phyloP scores from a whole-genome alignment of 1,140 invertebrate genomes.

The Phortica variegata region DNA sequence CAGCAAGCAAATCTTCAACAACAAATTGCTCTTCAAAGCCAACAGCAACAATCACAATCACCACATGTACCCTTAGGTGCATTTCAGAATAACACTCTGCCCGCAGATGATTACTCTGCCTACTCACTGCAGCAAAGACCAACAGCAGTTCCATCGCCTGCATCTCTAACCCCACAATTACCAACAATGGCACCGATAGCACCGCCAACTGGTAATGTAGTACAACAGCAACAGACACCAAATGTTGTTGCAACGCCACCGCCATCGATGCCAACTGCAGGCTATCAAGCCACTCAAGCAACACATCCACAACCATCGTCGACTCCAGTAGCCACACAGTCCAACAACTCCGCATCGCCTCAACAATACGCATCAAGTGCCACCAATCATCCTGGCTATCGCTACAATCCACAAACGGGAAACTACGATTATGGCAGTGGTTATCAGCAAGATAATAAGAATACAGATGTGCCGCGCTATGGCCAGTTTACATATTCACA shows the following conservation, averaged over 20 bases:
- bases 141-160: too few relatives aligned
- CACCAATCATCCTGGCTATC: slow-evolving; percentile 52
- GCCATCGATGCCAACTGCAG: slow-evolving; percentile 12
- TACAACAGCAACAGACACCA: too few relatives aligned
- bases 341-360: neutral
- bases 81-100: too few relatives aligned
- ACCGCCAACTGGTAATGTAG: too few relatives aligned
- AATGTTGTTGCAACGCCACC: slow-evolving; percentile 38
- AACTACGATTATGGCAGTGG: slow-evolving; percentile 49
- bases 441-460: slow-evolving; percentile 38
- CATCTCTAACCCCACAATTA: too few relatives aligned
- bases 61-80: too few relatives aligned
- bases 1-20: too few relatives aligned
- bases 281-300: slow-evolving; percentile 6
- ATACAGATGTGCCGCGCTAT: slow-evolving; percentile 18
- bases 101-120: too few relatives aligned
- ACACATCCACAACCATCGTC: slow-evolving; percentile 8
- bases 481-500: slow-evolving; percentile 48
- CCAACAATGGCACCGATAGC: too few relatives aligned
- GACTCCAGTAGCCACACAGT: slow-evolving; percentile 5
- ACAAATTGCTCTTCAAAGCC: too few relatives aligned
- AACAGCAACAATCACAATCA: too few relatives aligned
- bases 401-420: slow-evolving; percentile 49
- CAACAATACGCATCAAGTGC: neutral
- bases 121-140: too few relatives aligned